These are phyloP conservation scores for Notothenia rossii DNA, from an alignment of 2,113 vertebrate genomes.

Conservation along the genomic window DNA sequence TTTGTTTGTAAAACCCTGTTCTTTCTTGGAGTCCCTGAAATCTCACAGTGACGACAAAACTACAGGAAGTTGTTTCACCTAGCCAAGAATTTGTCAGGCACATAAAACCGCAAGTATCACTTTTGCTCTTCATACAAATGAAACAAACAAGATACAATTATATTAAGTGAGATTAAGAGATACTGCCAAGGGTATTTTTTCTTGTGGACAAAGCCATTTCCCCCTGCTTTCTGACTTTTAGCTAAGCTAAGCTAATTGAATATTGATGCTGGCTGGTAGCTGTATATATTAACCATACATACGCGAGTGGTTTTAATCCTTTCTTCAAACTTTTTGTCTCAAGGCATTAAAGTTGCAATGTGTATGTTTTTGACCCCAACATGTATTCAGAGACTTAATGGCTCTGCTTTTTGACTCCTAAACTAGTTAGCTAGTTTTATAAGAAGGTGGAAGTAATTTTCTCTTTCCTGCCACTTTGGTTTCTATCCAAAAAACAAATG, in stretches of 20 bases:
- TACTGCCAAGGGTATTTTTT: background rate
- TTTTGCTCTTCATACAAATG: background rate
- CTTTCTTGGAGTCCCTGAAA: background rate
- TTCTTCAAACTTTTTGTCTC: no score
- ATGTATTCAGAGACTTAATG: no score
- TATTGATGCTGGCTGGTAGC: background rate
- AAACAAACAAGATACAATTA: background rate
- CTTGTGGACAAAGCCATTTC: background rate
- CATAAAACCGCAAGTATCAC: background rate
- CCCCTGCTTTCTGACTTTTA: background rate
- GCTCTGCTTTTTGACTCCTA: no score
- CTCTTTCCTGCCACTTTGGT: no score
- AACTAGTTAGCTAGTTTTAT: no score
- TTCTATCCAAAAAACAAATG: no score
- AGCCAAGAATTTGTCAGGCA: background rate
- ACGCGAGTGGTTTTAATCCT: background rate
- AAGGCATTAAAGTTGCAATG: no score
- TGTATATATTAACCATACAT: background rate
- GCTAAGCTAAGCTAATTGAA: background rate
- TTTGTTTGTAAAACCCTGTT: slow-evolving; percentile 1
- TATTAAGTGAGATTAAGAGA: background rate
- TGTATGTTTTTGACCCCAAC: no score
- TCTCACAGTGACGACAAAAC: background rate
- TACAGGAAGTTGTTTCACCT: background rate
- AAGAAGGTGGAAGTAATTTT: no score